Evolutionary conservation across 2,797 vertebrate species (phyloP).

Genomic region (Gymnodraco acuticeps): DNA sequence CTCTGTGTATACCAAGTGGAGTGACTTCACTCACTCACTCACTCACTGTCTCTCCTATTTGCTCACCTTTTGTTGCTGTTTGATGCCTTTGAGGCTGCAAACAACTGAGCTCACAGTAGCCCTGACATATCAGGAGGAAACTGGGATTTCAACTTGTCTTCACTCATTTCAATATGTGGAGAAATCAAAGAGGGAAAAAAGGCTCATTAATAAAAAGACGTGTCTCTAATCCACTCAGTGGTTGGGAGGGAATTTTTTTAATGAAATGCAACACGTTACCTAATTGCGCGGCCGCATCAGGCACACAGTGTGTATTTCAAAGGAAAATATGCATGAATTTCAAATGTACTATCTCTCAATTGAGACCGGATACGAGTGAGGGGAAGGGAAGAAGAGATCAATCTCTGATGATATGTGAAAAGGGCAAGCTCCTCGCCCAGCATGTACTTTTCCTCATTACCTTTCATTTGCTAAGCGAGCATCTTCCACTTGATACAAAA

Average conservation of each 20-base stretch:
- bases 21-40: constrained; percentile 74
- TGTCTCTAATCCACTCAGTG: constrained; percentile 69
- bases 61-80: constrained; percentile 61
- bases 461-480: constrained; percentile 73
- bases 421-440: constrained; percentile 72
- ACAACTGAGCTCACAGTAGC: constrained; percentile 42
- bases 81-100: constrained; percentile 64
- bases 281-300: constrained; percentile 73
- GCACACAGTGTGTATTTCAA: constrained; percentile 69
- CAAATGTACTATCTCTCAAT: constrained; percentile 75
- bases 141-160: constrained; percentile 68
- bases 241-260: constrained; percentile 62
- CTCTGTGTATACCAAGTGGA: constrained; percentile 49
- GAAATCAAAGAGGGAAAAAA: constrained; percentile 72
- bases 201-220: constrained; percentile 78
- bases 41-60: constrained; percentile 55
- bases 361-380: constrained; percentile 62
- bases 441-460: constrained; percentile 78
- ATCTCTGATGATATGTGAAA: constrained; percentile 79
- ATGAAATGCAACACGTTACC: constrained; percentile 79
- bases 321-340: constrained; percentile 72
- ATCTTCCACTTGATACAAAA: constrained; percentile 69
- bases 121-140: constrained; percentile 62
- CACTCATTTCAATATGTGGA: constrained; percentile 64
- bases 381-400: constrained; percentile 68